Evolutionary conservation across 2,113 vertebrate genomes (phyloP).

Genomic region (Hippocampus guttulatus): DNA sequence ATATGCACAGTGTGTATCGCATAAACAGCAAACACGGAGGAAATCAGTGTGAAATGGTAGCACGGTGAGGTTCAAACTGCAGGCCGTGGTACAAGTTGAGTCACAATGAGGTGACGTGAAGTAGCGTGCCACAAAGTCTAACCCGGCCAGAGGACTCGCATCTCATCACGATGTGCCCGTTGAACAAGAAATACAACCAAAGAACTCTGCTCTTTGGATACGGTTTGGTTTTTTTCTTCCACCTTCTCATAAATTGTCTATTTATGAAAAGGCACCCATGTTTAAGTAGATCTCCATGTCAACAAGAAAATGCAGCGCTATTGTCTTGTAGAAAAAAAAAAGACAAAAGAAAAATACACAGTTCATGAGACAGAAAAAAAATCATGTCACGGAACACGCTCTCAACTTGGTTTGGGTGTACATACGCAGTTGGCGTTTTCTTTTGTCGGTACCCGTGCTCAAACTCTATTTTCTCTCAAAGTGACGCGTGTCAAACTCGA

Average conservation of each 20-base stretch:
- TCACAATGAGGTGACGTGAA: slow-evolving; percentile 9
- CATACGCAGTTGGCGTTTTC: neutral
- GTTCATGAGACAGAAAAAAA: slow-evolving; percentile 27
- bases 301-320: slow-evolving; percentile 38
- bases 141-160: slow-evolving; percentile 49
- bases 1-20: neutral
- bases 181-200: slow-evolving; percentile 36
- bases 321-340: slow-evolving; percentile 24
- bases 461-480: neutral
- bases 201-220: slow-evolving; percentile 31
- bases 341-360: slow-evolving; percentile 2
- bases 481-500: too few relatives aligned
- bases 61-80: slow-evolving; percentile 23
- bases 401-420: neutral
- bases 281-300: slow-evolving; percentile 40
- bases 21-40: neutral
- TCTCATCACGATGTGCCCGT: slow-evolving; percentile 27
- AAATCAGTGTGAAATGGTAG: slow-evolving; percentile 14
- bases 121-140: slow-evolving; percentile 12
- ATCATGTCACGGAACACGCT: slow-evolving; percentile 13
- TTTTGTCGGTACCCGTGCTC: neutral
- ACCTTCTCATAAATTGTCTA: slow-evolving; percentile 73
- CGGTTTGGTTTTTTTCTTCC: slow-evolving; percentile 33
- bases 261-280: slow-evolving; percentile 77
- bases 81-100: slow-evolving; percentile 9